These are phyloP conservation scores for silkworm (Bombyx mori) DNA, from an alignment of 1,140 invertebrate species.

Conservation along the genomic window DNA sequence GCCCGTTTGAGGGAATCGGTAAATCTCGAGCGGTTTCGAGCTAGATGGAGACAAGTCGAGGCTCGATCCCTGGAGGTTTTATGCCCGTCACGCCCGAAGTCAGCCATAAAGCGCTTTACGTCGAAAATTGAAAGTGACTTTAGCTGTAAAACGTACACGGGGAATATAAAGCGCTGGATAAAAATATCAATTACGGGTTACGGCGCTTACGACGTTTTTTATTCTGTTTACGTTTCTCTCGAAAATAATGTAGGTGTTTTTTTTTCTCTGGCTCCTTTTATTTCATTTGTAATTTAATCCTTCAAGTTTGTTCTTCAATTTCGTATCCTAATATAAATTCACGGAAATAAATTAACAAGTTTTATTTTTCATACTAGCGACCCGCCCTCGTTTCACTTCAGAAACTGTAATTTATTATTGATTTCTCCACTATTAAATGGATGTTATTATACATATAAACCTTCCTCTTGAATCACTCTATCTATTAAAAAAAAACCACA, in stretches of 20 bases:
- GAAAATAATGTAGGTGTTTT: not conserved
- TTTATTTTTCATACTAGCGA: too few relatives aligned
- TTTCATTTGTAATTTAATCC: too few relatives aligned
- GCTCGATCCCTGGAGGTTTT: slow-evolving; percentile 26
- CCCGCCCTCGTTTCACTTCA: too few relatives aligned
- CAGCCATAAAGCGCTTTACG: slow-evolving; percentile 49
- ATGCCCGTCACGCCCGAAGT: slow-evolving; percentile 43
- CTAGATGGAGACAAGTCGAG: slow-evolving; percentile 31
- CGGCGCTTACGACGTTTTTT: slow-evolving; percentile 22
- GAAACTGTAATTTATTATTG: too few relatives aligned
- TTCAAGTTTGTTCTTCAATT: too few relatives aligned
- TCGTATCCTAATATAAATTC: too few relatives aligned
- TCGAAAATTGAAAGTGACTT: slow-evolving; percentile 62
- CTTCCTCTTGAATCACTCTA: too few relatives aligned
- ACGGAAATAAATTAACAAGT: too few relatives aligned
- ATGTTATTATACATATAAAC: too few relatives aligned
- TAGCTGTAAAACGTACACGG: slow-evolving; percentile 37
- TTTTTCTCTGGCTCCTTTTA: not conserved
- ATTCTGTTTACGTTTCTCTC: slow-evolving; percentile 15
- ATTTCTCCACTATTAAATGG: too few relatives aligned
- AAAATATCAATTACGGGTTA: slow-evolving; percentile 41
- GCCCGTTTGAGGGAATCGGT: slow-evolving; percentile 14
- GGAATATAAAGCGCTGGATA: slow-evolving; percentile 27
- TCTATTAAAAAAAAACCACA: too few relatives aligned
- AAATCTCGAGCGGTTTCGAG: slow-evolving; percentile 22